Evolutionary conservation across 2,888 invertebrate genomes (phyloP), one percentile per base, ranked within the genome.

Genomic region (Harmothoe impar): DNA sequence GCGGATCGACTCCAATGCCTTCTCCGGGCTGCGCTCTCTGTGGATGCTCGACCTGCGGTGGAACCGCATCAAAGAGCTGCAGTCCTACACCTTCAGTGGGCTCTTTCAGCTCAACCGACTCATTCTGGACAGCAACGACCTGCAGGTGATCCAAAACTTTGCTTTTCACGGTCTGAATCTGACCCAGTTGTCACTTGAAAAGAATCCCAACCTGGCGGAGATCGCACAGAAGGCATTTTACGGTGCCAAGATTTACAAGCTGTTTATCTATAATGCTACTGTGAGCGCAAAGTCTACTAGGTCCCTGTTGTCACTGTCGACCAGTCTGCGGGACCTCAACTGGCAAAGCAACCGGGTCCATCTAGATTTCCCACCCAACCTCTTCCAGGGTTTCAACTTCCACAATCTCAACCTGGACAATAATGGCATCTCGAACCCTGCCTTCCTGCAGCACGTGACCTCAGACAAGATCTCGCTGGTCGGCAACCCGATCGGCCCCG

Each of bases 1-100:
- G 89, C 43, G 56, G 35, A 91, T 92, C 52, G 91, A 92, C 54
- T 90, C 91, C 25, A 92, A 92, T 84, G 92, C 92, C 72, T 92
- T 92, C 89, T 51, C 72, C 1, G 91, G 91, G 23, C 78, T 92
- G 23, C n/a, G 23, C n/a, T 51, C 43, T 20, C 62, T 92, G 33
- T 56, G 15, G 5, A 77, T 31, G 31, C 89, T 92, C 54, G 90
- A 92, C 81, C 86, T 92, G 35, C 89, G 78, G 33, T 68, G 43
- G 89, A 92, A 92, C 86, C 54, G 89, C 0, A 91, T 92, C 77
- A 68, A n/a, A 23, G 43, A 81, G 25, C 86, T 92, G 12, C 91
- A 91, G 23, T 54, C 90, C 54, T 91, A 91, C 86, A 89, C 89
- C 23, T 92, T 92, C 89, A 92, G 91, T 31, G 91, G 92, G 20